Percentiles rank a stretch among this genome's conserved stretches.
These are phyloP conservation scores for Masnerella sp. DNA, from an alignment of 2,888 invertebrate species.

Conservation along the genomic window DNA sequence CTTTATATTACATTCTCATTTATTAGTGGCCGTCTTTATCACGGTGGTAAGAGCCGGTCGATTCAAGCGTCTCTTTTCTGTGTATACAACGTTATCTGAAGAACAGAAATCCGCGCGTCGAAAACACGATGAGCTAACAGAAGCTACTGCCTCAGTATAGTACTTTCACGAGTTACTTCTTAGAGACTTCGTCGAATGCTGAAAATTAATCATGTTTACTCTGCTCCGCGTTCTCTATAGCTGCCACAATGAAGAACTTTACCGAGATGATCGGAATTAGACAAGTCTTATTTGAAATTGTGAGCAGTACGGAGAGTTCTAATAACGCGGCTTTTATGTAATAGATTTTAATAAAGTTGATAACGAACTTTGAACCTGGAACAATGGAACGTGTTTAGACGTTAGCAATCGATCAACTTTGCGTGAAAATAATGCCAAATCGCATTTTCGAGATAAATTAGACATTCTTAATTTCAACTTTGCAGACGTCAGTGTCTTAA, in stretches of 20 bases:
- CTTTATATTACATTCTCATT: conserved; percentile 52
- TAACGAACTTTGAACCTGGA: conserved; percentile 10
- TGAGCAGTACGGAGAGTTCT: conserved; percentile 38
- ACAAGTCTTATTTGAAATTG: conserved; percentile 49
- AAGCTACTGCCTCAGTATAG: conserved; percentile 47
- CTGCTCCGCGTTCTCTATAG: conserved; percentile 44
- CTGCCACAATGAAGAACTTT: conserved; percentile 52
- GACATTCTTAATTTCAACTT: too few species aligned
- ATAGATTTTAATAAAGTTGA: conserved; percentile 34
- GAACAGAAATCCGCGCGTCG: conserved; percentile 56
- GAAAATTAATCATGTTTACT: conserved; percentile 63
- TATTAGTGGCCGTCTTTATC: conserved; percentile 54
- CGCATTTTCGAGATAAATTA: too few species aligned
- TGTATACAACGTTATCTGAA: conserved; percentile 53
- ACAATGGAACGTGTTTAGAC: too few species aligned
- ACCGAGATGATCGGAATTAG: conserved; percentile 52
- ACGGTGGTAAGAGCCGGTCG: conserved; percentile 42
- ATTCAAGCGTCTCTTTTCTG: conserved; percentile 50
- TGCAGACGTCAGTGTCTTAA: too few species aligned
- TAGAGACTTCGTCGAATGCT: conserved; percentile 56
- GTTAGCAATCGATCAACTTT: too few species aligned
- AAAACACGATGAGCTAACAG: conserved; percentile 54
- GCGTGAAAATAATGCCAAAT: too few species aligned
- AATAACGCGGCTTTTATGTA: conserved; percentile 39
- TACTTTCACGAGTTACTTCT: conserved; percentile 58